Evolutionary conservation across 2,113 vertebrate species (phyloP).

Genomic region (Ellobius talpinus): DNA sequence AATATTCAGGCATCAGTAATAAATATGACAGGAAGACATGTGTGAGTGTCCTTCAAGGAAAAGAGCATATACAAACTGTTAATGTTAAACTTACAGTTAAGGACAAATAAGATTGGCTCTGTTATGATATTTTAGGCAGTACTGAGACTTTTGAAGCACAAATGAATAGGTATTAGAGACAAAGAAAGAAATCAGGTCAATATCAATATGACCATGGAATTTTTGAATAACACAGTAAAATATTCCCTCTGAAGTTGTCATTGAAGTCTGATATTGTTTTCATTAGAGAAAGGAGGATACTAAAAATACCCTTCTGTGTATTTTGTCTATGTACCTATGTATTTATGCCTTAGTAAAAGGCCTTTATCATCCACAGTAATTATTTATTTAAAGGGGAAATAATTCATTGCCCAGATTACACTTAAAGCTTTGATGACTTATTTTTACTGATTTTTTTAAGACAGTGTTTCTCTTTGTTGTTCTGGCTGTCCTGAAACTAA

Average conservation of each 20-base stretch:
- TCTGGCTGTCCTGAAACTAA: background rate
- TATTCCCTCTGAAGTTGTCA: background rate
- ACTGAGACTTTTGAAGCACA: conserved; percentile 9
- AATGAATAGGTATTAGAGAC: background rate
- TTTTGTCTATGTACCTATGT: background rate
- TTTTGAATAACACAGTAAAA: conserved; percentile 41
- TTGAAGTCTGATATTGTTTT: background rate
- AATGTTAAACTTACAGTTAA: conserved; percentile 37
- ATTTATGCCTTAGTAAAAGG: background rate
- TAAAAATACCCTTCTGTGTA: background rate
- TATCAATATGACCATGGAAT: background rate
- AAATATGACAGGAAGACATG: background rate
- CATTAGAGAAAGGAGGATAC: background rate
- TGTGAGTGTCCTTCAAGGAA: background rate
- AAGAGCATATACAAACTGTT: background rate
- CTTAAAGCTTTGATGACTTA: background rate
- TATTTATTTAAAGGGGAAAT: background rate
- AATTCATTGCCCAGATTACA: conserved; percentile 30
- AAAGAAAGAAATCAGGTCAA: background rate
- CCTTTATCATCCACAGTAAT: background rate
- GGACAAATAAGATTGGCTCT: background rate
- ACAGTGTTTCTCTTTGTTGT: background rate
- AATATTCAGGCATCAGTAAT: background rate
- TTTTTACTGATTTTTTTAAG: background rate
- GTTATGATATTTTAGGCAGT: conserved; percentile 40